A percentile compares a stretch with the other conserved stretches of the same genome.
Conservation (phyloP, 1,140 invertebrate species). For the Brachionus manjavacas region DNA sequence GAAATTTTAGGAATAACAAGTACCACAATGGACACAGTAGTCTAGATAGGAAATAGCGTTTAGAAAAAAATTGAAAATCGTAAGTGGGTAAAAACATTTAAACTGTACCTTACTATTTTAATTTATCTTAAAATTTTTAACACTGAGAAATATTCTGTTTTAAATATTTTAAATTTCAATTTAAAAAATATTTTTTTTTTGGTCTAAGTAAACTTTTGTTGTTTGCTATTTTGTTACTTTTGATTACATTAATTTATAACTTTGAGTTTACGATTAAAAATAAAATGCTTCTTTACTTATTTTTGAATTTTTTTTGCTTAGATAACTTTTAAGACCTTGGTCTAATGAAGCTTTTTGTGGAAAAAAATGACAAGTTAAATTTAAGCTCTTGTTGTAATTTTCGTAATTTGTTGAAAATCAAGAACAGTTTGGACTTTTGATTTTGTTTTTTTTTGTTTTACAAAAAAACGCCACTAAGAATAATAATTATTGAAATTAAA, state of each 20-base stretch:
- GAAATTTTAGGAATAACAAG: background rate
- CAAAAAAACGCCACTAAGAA: too few relatives aligned
- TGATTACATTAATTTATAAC: background rate
- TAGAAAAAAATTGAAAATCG: background rate
- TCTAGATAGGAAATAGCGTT: background rate
- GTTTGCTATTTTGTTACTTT: background rate
- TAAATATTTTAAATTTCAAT: background rate
- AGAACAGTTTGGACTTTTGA: too few relatives aligned
- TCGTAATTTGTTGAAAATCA: too few relatives aligned
- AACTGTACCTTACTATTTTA: background rate
- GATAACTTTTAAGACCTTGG: too few relatives aligned
- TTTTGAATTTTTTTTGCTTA: background rate
- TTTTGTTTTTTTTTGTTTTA: too few relatives aligned
- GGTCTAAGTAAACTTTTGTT: background rate
- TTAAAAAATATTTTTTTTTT: background rate
- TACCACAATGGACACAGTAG: background rate
- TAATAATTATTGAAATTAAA: too few relatives aligned
- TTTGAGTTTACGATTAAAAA: background rate
- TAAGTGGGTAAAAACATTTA: background rate
- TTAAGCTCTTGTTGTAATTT: too few relatives aligned
- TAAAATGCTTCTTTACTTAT: background rate
- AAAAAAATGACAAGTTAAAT: too few relatives aligned
- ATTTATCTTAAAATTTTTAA: background rate
- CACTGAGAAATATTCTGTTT: background rate
- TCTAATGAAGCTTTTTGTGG: too few relatives aligned